A percentile compares a stretch with the other conserved stretches of the same genome.
Conservation (phyloP, 2,113 vertebrate genomes). For the Mystacornis crossleyi region DNA sequence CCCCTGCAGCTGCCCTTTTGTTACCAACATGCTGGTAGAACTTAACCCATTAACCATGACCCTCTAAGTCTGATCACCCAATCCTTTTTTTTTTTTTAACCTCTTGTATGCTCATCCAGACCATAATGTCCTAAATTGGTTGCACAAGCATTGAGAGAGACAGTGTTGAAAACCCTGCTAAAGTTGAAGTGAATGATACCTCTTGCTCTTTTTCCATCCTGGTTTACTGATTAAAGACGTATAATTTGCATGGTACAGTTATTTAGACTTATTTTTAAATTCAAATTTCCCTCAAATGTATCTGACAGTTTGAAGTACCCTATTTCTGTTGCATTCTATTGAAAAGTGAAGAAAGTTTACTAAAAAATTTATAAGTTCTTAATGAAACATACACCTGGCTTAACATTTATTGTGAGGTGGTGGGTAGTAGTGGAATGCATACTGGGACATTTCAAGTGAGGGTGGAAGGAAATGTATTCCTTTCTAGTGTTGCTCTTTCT, state of each 20-base stretch:
- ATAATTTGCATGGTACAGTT: background rate
- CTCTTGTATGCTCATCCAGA: background rate
- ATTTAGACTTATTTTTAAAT: background rate
- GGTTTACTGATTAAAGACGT: background rate
- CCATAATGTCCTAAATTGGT: background rate
- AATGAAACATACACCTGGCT: background rate
- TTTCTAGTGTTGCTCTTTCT: background rate
- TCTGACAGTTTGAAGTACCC: background rate
- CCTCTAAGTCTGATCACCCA: background rate
- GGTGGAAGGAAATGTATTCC: background rate
- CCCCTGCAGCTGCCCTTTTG: background rate
- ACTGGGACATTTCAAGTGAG: background rate
- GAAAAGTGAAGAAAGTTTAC: background rate
- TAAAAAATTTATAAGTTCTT: background rate
- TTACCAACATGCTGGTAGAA: fast-evolving
- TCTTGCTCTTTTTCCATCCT: background rate
- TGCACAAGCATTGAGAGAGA: background rate
- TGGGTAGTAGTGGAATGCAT: background rate
- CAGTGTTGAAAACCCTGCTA: background rate
- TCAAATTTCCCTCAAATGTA: background rate
- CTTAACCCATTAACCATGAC: fast-evolving
- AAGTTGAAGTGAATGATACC: background rate
- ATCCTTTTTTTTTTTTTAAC: background rate
- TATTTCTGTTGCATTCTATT: background rate
- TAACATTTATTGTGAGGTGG: background rate